phyloP scores from a whole-genome alignment of 2,888 invertebrate species.

The Tigriopus californicus region DNA sequence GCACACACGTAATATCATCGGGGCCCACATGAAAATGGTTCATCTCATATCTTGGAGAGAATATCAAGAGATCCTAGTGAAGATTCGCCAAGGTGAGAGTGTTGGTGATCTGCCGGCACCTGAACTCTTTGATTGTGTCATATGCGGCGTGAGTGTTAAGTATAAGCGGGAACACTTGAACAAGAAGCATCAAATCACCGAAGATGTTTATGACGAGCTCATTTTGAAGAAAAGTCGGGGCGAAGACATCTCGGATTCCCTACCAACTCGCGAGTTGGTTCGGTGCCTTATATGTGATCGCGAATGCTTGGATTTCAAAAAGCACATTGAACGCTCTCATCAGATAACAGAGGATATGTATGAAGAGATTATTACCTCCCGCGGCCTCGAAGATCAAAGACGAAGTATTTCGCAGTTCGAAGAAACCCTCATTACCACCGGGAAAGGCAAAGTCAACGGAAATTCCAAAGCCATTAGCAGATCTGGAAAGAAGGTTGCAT shows the following conservation, averaged over 20 bases:
- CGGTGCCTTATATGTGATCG: conserved; percentile 10
- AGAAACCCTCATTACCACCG: neutral
- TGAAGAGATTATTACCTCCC: neutral
- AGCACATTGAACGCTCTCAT: conserved; percentile 7
- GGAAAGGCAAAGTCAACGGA: neutral
- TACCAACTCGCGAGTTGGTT: neutral
- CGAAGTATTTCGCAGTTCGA: neutral
- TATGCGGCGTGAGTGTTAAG: conserved; percentile 10
- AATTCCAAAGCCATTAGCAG: neutral
- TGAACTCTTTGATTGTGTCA: conserved; percentile 12
- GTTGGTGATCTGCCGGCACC: neutral
- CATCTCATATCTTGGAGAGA: conserved; percentile 16
- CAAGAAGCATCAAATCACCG: conserved; percentile 14
- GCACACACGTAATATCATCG: conserved; percentile 11
- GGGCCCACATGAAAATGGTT: conserved; percentile 14
- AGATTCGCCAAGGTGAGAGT: conserved; percentile 1
- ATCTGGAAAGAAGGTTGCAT: neutral
- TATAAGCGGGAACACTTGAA: conserved; percentile 10
- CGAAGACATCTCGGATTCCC: neutral
- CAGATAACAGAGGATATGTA: conserved; percentile 5
- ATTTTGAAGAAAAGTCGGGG: conserved; percentile 10
- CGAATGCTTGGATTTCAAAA: conserved; percentile 10
- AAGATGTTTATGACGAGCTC: conserved; percentile 13
- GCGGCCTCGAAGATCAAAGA: neutral
- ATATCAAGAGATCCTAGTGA: conserved; percentile 13